phyloP scores from a whole-genome alignment of 2,888 invertebrate species.

The Linnaemya tessellans region DNA sequence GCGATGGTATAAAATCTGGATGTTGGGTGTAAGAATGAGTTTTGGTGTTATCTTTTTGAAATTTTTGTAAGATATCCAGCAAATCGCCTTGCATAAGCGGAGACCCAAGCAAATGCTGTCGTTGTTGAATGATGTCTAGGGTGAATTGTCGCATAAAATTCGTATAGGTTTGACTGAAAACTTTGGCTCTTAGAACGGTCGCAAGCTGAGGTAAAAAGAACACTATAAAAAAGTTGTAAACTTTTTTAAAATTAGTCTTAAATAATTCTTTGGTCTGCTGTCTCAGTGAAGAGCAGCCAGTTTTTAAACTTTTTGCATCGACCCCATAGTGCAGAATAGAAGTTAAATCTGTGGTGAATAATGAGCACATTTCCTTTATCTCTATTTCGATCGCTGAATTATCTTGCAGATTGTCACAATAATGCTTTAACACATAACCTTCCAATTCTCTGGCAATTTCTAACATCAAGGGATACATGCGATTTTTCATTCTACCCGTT shows the following conservation, averaged over 20 bases:
- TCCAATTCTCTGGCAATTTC: constrained; percentile 76
- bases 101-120: not conserved
- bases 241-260: constrained; percentile 73
- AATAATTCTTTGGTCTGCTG: constrained; percentile 76
- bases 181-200: constrained; percentile 75
- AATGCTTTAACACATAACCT: constrained; percentile 68
- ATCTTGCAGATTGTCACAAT: not conserved
- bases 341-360: constrained; percentile 81
- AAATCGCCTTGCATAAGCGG: constrained; percentile 80
- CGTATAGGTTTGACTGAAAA: constrained; percentile 75
- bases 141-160: constrained; percentile 78
- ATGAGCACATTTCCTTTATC: constrained; percentile 78
- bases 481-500: constrained; percentile 77
- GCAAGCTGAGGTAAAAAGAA: constrained; percentile 78
- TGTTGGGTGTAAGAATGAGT: constrained; percentile 70
- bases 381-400: constrained; percentile 60
- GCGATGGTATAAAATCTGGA: constrained; percentile 79
- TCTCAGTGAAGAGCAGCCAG: constrained; percentile 75
- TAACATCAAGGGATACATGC: constrained; percentile 80
- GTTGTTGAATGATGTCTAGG: not conserved
- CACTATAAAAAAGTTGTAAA: constrained; percentile 77
- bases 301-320: constrained; percentile 76
- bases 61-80: constrained; percentile 82
- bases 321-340: constrained; percentile 78
- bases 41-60: constrained; percentile 49